Evolutionary conservation across 2,797 vertebrate species (phyloP), one percentile per base, ranked within the genome.

Genomic region (Mormyrus hasselquistii): DNA sequence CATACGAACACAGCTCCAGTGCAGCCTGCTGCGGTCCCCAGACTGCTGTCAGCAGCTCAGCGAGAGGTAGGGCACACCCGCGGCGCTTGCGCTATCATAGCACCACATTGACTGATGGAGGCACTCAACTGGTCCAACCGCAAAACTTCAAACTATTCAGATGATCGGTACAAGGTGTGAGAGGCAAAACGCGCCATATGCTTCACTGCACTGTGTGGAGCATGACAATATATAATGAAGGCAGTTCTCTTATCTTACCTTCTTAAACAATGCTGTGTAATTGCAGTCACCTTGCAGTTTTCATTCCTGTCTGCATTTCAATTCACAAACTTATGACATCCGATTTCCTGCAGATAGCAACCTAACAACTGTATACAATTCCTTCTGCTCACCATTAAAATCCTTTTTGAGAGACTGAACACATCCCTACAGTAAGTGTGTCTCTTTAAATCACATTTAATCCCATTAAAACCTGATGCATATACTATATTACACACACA

Each of bases 21-120:
- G 91, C 91, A 89, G 93, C 94, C 93, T 93, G 93, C 94, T 92
- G 92, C 4, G 22, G 41, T 34, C 52, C 53, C 38, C 53, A 9
- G 50, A 8, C 8, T 44, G 4, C 62, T 44, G 53, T 59, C 29
- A 44, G 86, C 19, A 49, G 38, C 86, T 22, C 34, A 25, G 86
- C 7, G 14, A 22, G 57, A 7, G 16, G 53, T 44, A 22, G 89
- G 91, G 91, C 91, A 91, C 92, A 34, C 85, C 62, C 5, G 55
- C 53, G 29, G 53, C 2, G 34, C 14, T 12, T 34, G 38, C 76
- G 6, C 12, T 14, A 57, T 59, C n/a, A 16, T 14, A n/a, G 87
- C 25, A 2, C 87, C 9, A 8, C 19, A 3, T 0, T 87, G 55
- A 44, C 2, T 3, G 34, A 62, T 38, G 38, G 62, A 29, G 87